Evolutionary conservation across 2,797 vertebrate species (phyloP).

Genomic region (Enteromius radiatus): DNA sequence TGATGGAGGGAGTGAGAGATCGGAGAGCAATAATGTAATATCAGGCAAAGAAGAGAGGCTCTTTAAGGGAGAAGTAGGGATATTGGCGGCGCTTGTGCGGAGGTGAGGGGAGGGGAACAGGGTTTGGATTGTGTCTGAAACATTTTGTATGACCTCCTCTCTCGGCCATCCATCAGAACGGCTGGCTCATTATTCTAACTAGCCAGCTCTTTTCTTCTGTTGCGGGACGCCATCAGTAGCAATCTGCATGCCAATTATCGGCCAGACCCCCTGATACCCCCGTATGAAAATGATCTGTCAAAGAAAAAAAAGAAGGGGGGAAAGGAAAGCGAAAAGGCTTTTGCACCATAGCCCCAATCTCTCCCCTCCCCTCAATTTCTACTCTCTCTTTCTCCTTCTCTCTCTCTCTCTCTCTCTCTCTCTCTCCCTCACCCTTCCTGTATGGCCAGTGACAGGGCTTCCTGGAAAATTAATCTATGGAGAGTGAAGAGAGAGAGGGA

Average conservation of each 20-base stretch:
- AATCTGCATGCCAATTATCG: constrained; percentile 99
- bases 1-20: constrained; percentile 61
- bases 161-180: constrained; percentile 96
- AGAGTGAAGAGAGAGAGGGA: constrained; percentile 68
- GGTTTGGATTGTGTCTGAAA: constrained; percentile 83
- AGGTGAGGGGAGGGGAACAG: constrained; percentile 67
- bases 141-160: constrained; percentile 93
- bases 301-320: constrained; percentile 70
- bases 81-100: constrained; percentile 62
- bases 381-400: constrained; percentile 48
- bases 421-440: constrained; percentile 69
- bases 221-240: constrained; percentile 94
- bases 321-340: constrained; percentile 71
- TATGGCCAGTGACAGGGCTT: constrained; percentile 82
- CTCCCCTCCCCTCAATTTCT: constrained; percentile 63
- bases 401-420: constrained; percentile 27
- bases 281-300: constrained; percentile 97
- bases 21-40: constrained; percentile 55
- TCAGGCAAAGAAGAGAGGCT: constrained; percentile 61
- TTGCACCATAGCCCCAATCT: constrained; percentile 79
- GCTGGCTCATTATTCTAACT: constrained; percentile 96
- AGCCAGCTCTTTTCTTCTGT: constrained; percentile 91
- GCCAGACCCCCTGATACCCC: constrained; percentile 98
- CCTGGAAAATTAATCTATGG: constrained; percentile 87
- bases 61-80: constrained; percentile 70